phyloP scores from a whole-genome alignment of 2,888 invertebrate species.

The Pachliopta kotzebuea region DNA sequence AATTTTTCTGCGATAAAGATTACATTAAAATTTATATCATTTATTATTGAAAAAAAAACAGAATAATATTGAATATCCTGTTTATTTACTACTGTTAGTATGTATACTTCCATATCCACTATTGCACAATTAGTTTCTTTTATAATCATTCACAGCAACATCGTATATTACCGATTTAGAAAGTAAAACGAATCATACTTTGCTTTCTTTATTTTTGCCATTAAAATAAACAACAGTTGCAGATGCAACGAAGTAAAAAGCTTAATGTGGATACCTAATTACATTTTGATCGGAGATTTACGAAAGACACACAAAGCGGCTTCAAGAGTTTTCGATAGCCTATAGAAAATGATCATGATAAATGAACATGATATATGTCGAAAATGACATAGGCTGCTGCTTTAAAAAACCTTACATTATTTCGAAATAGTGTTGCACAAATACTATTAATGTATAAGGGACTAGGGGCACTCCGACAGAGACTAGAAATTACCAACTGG shows the following conservation, averaged over 20 bases:
- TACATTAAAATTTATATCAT: too few relatives aligned
- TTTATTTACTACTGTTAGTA: background rate
- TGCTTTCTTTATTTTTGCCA: constrained; percentile 23
- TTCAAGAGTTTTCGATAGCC: background rate
- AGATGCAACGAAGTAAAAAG: constrained; percentile 22
- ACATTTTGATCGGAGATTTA: constrained; percentile 22
- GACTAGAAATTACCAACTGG: too few relatives aligned
- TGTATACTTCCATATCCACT: background rate
- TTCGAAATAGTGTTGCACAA: background rate
- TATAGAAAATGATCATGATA: constrained; percentile 7
- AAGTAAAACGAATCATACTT: constrained; percentile 24
- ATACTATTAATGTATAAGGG: background rate
- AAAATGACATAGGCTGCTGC: background rate
- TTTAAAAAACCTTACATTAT: background rate
- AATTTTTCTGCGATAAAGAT: too few relatives aligned
- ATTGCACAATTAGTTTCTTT: constrained; percentile 1
- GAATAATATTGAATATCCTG: background rate
- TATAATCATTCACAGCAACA: constrained; percentile 12
- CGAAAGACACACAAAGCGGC: constrained; percentile 1
- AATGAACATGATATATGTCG: constrained; percentile 3
- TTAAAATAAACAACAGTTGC: constrained; percentile 7
- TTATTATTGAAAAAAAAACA: too few relatives aligned
- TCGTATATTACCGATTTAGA: constrained; percentile 17
- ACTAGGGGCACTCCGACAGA: too few relatives aligned
- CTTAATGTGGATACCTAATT: constrained; percentile 23